Evolutionary conservation across 2,113 vertebrate species (phyloP).

Genomic region (Catharus fuscescens): DNA sequence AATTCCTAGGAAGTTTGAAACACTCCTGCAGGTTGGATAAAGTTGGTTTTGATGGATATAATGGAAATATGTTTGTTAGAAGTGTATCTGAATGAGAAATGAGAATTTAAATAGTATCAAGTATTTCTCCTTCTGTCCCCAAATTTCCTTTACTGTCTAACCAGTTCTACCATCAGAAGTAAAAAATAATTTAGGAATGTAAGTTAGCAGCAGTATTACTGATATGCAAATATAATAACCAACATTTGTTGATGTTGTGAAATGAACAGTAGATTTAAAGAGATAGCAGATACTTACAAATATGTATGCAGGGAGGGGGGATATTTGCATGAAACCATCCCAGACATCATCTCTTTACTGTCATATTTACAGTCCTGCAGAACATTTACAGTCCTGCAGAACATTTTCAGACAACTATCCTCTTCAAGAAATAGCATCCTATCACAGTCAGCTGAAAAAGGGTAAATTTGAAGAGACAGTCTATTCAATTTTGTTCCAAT

Average conservation of each 20-base stretch:
- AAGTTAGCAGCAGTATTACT: background rate
- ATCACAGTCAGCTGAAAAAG: background rate
- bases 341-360: background rate
- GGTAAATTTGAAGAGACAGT: constrained; percentile 19
- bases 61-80: background rate
- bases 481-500: constrained; percentile 32
- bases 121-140: background rate
- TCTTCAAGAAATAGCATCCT: constrained; percentile 26
- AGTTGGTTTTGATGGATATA: background rate
- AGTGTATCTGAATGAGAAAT: background rate
- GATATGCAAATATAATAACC: background rate
- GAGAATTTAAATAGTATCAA: background rate
- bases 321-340: background rate
- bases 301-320: fast-evolving
- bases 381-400: background rate
- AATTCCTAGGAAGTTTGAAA: background rate
- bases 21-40: background rate
- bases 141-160: background rate
- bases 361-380: background rate
- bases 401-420: background rate
- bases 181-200: background rate
- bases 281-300: background rate
- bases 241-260: background rate
- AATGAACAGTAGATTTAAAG: background rate
- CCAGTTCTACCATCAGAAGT: background rate